Evolutionary conservation across 1,140 invertebrate species (phyloP), one percentile per base, ranked within the genome.

Genomic region (Octopus sinensis): DNA sequence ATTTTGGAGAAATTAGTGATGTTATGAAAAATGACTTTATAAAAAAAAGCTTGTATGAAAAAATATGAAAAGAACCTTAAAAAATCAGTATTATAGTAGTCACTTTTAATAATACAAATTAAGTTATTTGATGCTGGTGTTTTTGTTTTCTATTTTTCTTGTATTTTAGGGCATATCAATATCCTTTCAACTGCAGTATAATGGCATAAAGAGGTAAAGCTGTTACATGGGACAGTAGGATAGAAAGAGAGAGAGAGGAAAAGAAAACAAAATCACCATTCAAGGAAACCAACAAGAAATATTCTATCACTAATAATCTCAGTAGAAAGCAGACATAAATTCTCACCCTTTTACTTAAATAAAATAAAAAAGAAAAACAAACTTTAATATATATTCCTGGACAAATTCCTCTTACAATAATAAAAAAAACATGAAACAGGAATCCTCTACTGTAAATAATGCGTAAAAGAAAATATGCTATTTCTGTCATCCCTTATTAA

Each of bases 1-100:
- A 73, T 73, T 73, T 73, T 73, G 30, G 68, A 73, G 68, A 13
- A 73, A 73, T 73, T 73, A 73, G 68, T 73, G 68, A 73, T 73
- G 68, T 73, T 73, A 73, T 73, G 68, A 17, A 73, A 73, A 73
- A 73, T n/a, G 30, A 73, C 17, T 12, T n/a, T 12, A 73, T 12
- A 73, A 10, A 10, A 73, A 73, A 73, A 73, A 73, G 13, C 68
- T n/a, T 73, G 68, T 73, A 73, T 73, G 68, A 73, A 73, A 73
- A 73, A 43, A 43, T 43, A 43, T 43, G 30, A 43, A 43, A 43
- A 43, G 30, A 43, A 73, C 68, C 9, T 73, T 73, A n/a, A 73
- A 6, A 43, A 23, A 73, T 73, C 68, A 73, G 17, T 23, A 73
- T 43, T 43, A 43, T 43, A 43, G 30, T 43, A 43, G 30, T 43